A percentile compares a stretch with the other conserved stretches of the same genome.
phyloP scores from a whole-genome alignment of 2,888 invertebrate species.

The Mesorhabditis belari region DNA sequence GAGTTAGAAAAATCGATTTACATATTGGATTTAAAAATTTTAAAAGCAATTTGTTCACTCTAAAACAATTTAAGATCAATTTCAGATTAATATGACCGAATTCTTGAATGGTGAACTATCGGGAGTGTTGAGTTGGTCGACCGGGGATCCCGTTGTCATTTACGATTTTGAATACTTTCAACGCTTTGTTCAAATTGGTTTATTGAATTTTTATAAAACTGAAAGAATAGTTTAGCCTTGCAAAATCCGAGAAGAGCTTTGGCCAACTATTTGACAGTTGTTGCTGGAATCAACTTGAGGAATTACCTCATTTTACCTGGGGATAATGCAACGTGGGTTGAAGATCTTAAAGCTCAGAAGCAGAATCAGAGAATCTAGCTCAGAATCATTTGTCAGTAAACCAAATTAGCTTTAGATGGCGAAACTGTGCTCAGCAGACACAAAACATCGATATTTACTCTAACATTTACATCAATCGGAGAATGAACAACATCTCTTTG shows the following conservation, averaged over 20 bases:
- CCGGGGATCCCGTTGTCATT: conserved; percentile 15
- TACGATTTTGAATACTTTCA: conserved; percentile 2
- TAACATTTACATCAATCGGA: background rate
- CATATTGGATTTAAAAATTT: no score
- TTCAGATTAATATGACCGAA: conserved; percentile 19
- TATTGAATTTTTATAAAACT: no score
- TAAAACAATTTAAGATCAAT: no score
- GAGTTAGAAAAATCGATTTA: background rate
- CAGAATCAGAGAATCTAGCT: no score
- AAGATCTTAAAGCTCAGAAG: no score
- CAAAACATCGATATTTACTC: background rate
- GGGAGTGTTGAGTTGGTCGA: conserved; percentile 20
- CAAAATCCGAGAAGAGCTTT: background rate
- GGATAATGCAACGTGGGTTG: background rate
- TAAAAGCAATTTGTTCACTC: no score
- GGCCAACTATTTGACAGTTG: conserved; percentile 4
- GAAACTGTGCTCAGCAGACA: background rate
- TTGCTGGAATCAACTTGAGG: background rate
- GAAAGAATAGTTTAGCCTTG: no score
- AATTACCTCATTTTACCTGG: background rate
- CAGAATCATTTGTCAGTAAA: no score
- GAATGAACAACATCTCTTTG: background rate
- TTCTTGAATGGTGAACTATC: conserved; percentile 24
- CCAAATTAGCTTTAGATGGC: background rate
- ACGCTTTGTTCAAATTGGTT: background rate